phyloP scores from a whole-genome alignment of 2,113 vertebrate genomes.

The Acrocephalus kingi region DNA sequence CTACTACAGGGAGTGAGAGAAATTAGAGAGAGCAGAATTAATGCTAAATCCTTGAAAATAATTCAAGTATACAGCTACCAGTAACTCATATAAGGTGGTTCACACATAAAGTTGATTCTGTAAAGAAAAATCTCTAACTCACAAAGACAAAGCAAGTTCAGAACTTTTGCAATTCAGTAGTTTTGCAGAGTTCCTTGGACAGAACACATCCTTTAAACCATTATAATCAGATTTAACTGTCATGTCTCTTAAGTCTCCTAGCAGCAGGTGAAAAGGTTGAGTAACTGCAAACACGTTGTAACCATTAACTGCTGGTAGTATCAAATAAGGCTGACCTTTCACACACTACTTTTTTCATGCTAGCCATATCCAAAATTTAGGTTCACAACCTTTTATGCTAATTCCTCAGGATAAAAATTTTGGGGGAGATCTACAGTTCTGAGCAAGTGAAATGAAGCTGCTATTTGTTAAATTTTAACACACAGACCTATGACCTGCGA shows the following conservation, averaged over 20 bases:
- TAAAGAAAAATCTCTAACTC: not conserved
- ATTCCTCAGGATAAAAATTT: not conserved
- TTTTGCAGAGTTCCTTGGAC: not conserved
- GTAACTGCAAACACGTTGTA: not conserved
- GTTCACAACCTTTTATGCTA: not conserved
- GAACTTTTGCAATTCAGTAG: not conserved
- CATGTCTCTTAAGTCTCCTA: not conserved
- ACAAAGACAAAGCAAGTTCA: not conserved
- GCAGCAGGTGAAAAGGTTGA: not conserved
- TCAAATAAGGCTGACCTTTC: not conserved
- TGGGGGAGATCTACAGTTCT: not conserved
- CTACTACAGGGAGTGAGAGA: not conserved
- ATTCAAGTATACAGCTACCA: not conserved
- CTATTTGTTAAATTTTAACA: slow-evolving; percentile 16
- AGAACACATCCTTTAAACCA: not conserved
- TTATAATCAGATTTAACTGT: not conserved
- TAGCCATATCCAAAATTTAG: not conserved
- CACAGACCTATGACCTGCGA: not conserved
- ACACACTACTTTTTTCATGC: not conserved
- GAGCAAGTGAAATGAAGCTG: not conserved
- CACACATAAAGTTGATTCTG: not conserved
- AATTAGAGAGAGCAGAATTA: not conserved
- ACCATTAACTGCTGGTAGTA: not conserved
- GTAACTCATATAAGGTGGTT: not conserved
- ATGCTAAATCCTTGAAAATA: not conserved